Evolutionary conservation across 1,140 invertebrate genomes (phyloP).

Genomic region (Nylanderia fulva): DNA sequence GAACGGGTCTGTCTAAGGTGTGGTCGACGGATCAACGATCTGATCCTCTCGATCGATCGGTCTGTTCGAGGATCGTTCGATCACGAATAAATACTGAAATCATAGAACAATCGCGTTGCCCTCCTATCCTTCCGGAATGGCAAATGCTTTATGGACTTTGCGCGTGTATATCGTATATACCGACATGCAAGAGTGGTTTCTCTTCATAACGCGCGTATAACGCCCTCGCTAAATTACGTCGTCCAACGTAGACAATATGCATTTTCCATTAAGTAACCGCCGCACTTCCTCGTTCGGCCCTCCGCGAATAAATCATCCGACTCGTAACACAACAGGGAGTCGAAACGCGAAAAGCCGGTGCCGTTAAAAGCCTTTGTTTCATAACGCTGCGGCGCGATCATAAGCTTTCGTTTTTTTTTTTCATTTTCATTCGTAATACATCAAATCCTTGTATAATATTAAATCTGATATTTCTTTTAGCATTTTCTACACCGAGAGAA

Average conservation of each 20-base stretch:
- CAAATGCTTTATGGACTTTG: constrained; percentile 23
- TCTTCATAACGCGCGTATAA: not conserved
- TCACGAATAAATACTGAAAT: constrained; percentile 42
- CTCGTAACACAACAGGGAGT: not conserved
- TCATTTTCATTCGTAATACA: not conserved
- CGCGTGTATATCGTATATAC: not conserved
- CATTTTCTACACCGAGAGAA: too few relatives aligned
- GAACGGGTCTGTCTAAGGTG: constrained; percentile 39
- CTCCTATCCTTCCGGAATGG: constrained; percentile 44
- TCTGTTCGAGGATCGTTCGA: not conserved
- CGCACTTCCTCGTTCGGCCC: constrained; percentile 26
- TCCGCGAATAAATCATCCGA: constrained; percentile 33
- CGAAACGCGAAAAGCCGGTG: constrained; percentile 12
- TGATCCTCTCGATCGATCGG: constrained; percentile 32
- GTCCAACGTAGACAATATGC: constrained; percentile 15
- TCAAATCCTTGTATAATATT: not conserved
- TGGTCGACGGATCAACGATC: constrained; percentile 55
- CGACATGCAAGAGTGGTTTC: constrained; percentile 34
- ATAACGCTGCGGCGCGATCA: not conserved
- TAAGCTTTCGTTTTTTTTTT: too few relatives aligned
- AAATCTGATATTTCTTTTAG: not conserved
- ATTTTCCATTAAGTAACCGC: constrained; percentile 45
- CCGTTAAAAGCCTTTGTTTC: constrained; percentile 21
- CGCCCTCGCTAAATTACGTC: not conserved
- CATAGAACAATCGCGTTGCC: constrained; percentile 40